Base-by-base conservation (phyloP, 2,888 invertebrate genomes). In the Homarus gammarus region DNA sequence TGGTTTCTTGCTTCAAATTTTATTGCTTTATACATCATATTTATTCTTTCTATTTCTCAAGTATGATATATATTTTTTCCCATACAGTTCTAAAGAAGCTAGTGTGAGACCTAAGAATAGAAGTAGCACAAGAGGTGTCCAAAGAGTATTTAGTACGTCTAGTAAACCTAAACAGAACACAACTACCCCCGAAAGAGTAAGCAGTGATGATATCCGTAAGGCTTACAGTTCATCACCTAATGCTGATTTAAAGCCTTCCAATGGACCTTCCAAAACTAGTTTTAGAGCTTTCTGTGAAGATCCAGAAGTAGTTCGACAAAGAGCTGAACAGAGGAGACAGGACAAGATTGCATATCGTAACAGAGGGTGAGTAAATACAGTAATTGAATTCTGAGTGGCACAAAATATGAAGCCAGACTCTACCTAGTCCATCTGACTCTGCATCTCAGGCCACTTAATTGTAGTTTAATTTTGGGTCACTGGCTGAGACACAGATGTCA, bases 211-310 rank as follows among this genome's bases (percentile, higher is more conserved):
- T 31, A 33, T 8, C 0, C 44, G 33, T 2, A 44, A 49, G 31
- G 38, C 38, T n/a, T 6, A 27, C 8, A 61, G n/a, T 27, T 3
- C 61, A 40, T 22, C 38, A 36, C 81, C 33, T 27, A 51, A 38
- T n/a, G n/a, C 61, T 0, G 31, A 49, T 33, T 73, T 82, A 36
- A 44, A 40, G 31, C 77, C 84, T 22, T 6, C 40, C 8, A 61
- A 33, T 27, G 8, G 40, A 40, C 31, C 38, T 27, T 79, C 33
- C 38, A 51, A 38, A 33, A 31, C 61, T 0, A 36, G 61, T 33
- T 73, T 82, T 44, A 44, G 33, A 38, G 70, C 84, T 22, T 91
- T 91, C 64, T 90, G 90, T 82, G 91, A 91, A 77, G 75, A 91
- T 81, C 91, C 91, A 36, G 90, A 83, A 27, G 85, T 70, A 15